Percentiles rank a stretch among this genome's conserved stretches.
These are phyloP conservation scores for Plodia interpunctella DNA, from an alignment of 1,140 invertebrate species.

Conservation along the genomic window DNA sequence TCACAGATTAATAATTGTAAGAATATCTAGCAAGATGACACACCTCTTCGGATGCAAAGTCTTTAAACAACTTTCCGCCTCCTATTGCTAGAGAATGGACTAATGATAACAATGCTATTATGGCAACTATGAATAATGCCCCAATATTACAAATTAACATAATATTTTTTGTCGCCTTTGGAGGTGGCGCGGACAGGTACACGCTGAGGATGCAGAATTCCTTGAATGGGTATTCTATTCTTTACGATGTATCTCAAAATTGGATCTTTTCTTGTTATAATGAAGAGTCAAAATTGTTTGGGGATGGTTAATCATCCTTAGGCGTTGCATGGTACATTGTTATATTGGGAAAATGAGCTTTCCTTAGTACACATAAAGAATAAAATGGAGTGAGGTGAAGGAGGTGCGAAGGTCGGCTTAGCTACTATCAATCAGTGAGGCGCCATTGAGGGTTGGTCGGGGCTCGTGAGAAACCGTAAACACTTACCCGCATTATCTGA, in stretches of 20 bases:
- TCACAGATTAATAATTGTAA: no score
- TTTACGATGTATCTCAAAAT: conserved; percentile 9
- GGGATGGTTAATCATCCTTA: conserved; percentile 16
- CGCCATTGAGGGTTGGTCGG: conserved; percentile 72
- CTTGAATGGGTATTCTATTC: conserved; percentile 61
- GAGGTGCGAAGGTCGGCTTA: conserved; percentile 57
- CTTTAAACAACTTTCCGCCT: conserved; percentile 26
- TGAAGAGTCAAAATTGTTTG: conserved; percentile 31
- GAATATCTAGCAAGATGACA: background rate
- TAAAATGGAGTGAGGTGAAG: conserved; percentile 28
- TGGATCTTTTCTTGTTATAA: conserved; percentile 16
- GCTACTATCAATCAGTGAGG: conserved; percentile 73
- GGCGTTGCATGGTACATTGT: conserved; percentile 16
- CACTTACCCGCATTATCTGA: conserved; percentile 74
- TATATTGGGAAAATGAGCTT: conserved; percentile 14
- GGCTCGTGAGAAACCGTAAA: conserved; percentile 74
- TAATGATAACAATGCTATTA: conserved; percentile 74
- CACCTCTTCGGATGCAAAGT: background rate
- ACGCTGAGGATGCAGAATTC: conserved; percentile 74
- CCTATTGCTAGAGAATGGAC: conserved; percentile 60
- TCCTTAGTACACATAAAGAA: conserved; percentile 18
- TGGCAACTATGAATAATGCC: conserved; percentile 68
- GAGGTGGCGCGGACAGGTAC: conserved; percentile 72
- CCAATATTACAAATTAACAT: conserved; percentile 72
- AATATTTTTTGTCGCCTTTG: conserved; percentile 71